These are phyloP conservation scores for Polyploca ridens DNA, from an alignment of 2,888 invertebrate species.

Conservation along the genomic window DNA sequence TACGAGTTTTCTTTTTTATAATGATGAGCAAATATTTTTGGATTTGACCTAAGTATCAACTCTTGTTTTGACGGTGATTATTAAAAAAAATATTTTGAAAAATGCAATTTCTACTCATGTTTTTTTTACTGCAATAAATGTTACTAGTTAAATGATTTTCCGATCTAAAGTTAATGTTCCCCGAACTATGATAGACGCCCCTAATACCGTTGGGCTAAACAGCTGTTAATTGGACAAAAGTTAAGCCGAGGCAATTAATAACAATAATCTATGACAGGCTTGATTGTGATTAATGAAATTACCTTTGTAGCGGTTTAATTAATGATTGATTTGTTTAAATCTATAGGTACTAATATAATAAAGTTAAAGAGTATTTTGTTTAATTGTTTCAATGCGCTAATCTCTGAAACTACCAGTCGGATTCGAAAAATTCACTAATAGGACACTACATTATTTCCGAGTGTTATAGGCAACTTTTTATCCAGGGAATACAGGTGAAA, in stretches of 20 bases:
- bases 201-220: neutral
- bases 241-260: conserved; percentile 41
- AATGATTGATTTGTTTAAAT: conserved; percentile 8
- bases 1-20: conserved; percentile 19
- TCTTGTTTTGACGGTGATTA: no score
- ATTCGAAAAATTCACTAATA: no score
- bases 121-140: neutral
- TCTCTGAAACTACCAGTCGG: no score
- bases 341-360: no score
- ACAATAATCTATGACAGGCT: conserved; percentile 43
- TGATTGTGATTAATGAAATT: conserved; percentile 45
- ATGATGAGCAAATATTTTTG: conserved; percentile 20
- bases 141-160: neutral
- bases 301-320: conserved; percentile 21
- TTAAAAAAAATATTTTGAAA: no score
- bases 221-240: conserved; percentile 14
- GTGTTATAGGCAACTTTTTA: no score
- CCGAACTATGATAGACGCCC: neutral
- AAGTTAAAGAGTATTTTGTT: no score
- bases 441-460: no score
- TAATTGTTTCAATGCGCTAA: no score
- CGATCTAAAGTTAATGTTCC: neutral
- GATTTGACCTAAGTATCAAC: neutral
- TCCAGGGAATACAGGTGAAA: no score
- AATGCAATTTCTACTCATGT: no score